phyloP scores from a whole-genome alignment of 2,888 invertebrate genomes.

The Melinaea menophilus region DNA sequence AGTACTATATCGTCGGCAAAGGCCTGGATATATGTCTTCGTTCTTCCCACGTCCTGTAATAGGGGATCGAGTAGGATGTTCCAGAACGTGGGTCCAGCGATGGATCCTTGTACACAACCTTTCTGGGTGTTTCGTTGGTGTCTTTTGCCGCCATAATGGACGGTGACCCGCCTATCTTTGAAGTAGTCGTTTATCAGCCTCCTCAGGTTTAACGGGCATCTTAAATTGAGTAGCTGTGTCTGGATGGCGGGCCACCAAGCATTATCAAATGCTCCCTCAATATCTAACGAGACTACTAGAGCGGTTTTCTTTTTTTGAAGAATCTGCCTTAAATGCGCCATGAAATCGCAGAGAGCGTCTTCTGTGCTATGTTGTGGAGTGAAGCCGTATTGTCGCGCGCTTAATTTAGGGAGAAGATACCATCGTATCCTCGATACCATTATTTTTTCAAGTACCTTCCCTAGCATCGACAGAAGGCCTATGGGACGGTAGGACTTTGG shows the following conservation, averaged over 20 bases:
- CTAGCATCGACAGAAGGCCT: too few species aligned
- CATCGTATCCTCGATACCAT: too few species aligned
- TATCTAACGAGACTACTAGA: constrained; percentile 1
- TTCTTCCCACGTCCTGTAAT: too few species aligned
- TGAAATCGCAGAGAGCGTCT: constrained; percentile 13
- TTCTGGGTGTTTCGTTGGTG: constrained; percentile 12
- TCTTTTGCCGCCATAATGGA: background rate
- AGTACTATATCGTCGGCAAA: constrained; percentile 23
- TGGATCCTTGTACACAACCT: constrained; percentile 25
- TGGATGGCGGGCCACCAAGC: constrained; percentile 9
- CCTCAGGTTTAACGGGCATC: background rate
- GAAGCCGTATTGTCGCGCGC: constrained; percentile 21
- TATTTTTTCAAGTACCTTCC: too few species aligned
- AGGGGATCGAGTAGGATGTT: too few species aligned
- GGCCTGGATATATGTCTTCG: constrained; percentile 14
- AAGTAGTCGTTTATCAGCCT: background rate
- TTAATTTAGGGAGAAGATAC: too few species aligned
- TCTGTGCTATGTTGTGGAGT: constrained; percentile 4
- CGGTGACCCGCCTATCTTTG: background rate
- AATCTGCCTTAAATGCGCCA: too few species aligned
- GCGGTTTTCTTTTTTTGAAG: background rate
- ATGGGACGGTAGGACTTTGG: too few species aligned
- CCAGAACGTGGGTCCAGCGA: too few species aligned
- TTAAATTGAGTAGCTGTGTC: background rate
- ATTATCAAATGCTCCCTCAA: background rate